Base-by-base conservation (phyloP, 2,888 invertebrate genomes). In the Uropetala carovei region DNA sequence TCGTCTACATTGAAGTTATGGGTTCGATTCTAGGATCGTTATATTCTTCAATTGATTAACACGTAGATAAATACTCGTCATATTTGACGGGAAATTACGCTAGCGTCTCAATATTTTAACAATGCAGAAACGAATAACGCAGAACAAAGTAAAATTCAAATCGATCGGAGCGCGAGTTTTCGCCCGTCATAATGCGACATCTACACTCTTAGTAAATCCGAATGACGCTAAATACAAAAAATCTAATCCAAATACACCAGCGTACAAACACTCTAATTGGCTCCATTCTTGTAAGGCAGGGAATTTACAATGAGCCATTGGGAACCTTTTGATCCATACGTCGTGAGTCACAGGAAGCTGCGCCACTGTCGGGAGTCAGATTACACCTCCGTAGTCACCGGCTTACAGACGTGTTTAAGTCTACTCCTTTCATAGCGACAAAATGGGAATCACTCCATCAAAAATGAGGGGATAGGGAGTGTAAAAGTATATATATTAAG, bases 401-500 rank as follows among this genome's bases (percentile, higher is more conserved):
- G 75, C 75, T 75, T 75, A 75, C 75, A 75, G 22, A 75, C 22
- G 27, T 75, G 75, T 75, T 75, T 75, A 75, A 75, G 22, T 75
- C 75, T 27, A 22, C 68, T n/a, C n/a, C 75, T 43, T 43, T 43
- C 43, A 43, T 43, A 43, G 43, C 75, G 27, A 75, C 75, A 75
- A 75, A 75, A 27, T 22, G 22, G 13, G 27, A 75, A 75, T 75
- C 75, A 27, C 27, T 27, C 75, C 75, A 75, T 75, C 75, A 27
- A 22, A 75, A 75, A 43, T 22, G 27, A 27, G 75, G 22, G 27
- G 11, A 43, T 43, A 43, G 43, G 43, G 43, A 43, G 43, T 43
- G 43, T 43, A 43, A 75, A 75, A 75, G 22, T 22, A 75, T n/a
- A n/a, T n/a, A n/a, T n/a, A n/a, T n/a, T n/a, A 13, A 5, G 11